A percentile compares a stretch with the other conserved stretches of the same genome.
phyloP scores from a whole-genome alignment of 2,888 invertebrate species.

The Hirtodrosophila duncani region DNA sequence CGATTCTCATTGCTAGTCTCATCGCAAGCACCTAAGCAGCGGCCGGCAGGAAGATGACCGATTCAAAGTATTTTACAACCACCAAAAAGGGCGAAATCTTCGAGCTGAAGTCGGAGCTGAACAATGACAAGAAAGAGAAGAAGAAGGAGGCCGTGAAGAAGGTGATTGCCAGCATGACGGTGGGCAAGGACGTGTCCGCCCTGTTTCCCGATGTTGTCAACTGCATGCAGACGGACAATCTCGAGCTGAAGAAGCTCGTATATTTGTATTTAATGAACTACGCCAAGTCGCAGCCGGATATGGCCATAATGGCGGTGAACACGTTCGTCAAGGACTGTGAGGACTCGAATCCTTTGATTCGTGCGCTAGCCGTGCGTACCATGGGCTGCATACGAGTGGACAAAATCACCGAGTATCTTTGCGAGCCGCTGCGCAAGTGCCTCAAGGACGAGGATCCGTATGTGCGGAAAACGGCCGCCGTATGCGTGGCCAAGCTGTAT shows the following conservation, averaged over 20 bases:
- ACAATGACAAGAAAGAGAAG: slow-evolving; percentile 99
- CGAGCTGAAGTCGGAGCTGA: slow-evolving; percentile 98
- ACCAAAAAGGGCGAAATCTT: slow-evolving; percentile 99
- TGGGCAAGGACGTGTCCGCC: slow-evolving; percentile 99
- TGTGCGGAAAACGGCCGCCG: slow-evolving; percentile 98
- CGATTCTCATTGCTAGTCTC: slow-evolving; percentile 18
- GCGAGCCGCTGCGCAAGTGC: slow-evolving; percentile 97
- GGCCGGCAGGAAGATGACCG: slow-evolving; percentile 86
- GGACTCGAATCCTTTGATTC: slow-evolving; percentile 98
- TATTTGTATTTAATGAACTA: slow-evolving; percentile 99
- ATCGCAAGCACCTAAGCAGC: slow-evolving; percentile 15
- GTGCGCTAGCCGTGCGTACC: slow-evolving; percentile 98
- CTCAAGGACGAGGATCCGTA: slow-evolving; percentile 97
- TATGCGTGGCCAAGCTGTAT: slow-evolving; percentile 99
- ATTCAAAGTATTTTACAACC: slow-evolving; percentile 99
- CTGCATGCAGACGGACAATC: slow-evolving; percentile 99
- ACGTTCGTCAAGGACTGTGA: slow-evolving; percentile 99
- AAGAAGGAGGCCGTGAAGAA: slow-evolving; percentile 99
- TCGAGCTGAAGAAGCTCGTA: slow-evolving; percentile 98
- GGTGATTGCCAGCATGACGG: slow-evolving; percentile 99
- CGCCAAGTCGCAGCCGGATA: slow-evolving; percentile 99
- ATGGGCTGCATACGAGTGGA: slow-evolving; percentile 99
- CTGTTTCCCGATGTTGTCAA: slow-evolving; percentile 99
- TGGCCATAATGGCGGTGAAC: slow-evolving; percentile 99
- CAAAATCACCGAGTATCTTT: slow-evolving; percentile 99